Evolutionary conservation across 2,797 vertebrate species (phyloP), one percentile per base, ranked within the genome.

Genomic region (Melanotaenia boesemani): DNA sequence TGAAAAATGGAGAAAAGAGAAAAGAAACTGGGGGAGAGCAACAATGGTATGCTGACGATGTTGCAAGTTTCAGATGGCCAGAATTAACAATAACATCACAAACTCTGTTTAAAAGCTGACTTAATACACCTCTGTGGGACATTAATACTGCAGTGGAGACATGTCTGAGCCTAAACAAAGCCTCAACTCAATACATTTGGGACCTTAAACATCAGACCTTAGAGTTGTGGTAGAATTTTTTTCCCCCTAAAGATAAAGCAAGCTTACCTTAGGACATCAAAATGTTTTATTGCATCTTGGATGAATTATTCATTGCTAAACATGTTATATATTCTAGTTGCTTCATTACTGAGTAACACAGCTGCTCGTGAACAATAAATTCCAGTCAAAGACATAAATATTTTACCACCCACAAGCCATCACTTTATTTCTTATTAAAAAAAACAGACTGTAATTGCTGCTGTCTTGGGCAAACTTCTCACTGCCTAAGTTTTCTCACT

Each of bases 361-460:
- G 20, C 28, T 62, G 57, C 56, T 62, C 70, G 50, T 70, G 57
- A 74, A 72, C 65, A 78, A 66, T 77, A 63, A 67, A 73, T 66
- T 61, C 13, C 20, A 71, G 58, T 62, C 48, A 67, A 77, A 74
- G 58, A 59, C 18, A 83, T 79, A 63, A 81, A 83, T 70, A 80
- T 76, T 79, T 74, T 48, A 66, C 74, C 56, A 67, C 48, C 59
- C 70, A 58, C 28, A 67, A 71, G 55, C 72, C 50, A 70, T 36
- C 24, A 56, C 39, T 61, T 34, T 62, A 56, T 62, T 66, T 72
- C 58, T 79, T 50, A 64, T 67, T 76, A 12, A 62, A 6, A 62
- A 48, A 70, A 82, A 34, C 59, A 56, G n/a, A n/a, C 55, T 50
- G 50, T 85, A 82, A 79, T 85, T 90, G 61, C 74, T 50, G 58